These are phyloP conservation scores for Pomacea maculata DNA, from an alignment of 1,140 invertebrate genomes.

Conservation along the genomic window DNA sequence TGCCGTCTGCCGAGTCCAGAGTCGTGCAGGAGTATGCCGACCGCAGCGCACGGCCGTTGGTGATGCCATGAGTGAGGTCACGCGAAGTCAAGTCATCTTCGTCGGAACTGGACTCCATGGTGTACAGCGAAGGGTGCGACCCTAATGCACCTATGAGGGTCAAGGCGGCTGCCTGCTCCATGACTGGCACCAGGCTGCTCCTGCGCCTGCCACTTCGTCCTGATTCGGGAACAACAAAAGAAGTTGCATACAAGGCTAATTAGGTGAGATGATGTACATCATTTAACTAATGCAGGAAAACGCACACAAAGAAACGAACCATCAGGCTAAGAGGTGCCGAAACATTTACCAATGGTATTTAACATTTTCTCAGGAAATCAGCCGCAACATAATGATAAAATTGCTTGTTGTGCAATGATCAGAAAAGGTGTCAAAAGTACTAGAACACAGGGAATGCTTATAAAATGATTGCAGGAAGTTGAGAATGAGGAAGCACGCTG, in stretches of 20 bases:
- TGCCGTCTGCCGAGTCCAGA: constrained; percentile 1
- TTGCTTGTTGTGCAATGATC: neutral
- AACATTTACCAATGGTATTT: neutral
- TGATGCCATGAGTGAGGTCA: constrained; percentile 7
- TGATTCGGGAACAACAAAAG: neutral
- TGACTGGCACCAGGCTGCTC: constrained; percentile 36
- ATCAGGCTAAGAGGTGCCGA: neutral
- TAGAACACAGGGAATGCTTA: too few relatives aligned
- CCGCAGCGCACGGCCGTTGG: constrained; percentile 6
- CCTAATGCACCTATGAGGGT: constrained; percentile 36
- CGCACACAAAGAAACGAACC: neutral
- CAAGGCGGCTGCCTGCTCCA: constrained; percentile 36
- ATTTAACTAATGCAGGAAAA: neutral
- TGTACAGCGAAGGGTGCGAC: constrained; percentile 33
- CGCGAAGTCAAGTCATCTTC: constrained; percentile 38
- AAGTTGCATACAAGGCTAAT: too few relatives aligned
- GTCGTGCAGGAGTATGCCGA: constrained; percentile 9
- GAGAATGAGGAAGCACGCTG: too few relatives aligned
- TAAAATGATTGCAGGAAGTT: too few relatives aligned
- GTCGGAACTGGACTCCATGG: constrained; percentile 38
- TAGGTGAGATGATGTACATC: neutral
- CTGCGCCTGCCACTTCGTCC: constrained; percentile 25
- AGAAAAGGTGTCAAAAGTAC: neutral
- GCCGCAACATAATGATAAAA: neutral
- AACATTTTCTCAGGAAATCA: neutral